Base-by-base conservation (phyloP, 2,797 vertebrate genomes). In the Diplodus puntazzo region DNA sequence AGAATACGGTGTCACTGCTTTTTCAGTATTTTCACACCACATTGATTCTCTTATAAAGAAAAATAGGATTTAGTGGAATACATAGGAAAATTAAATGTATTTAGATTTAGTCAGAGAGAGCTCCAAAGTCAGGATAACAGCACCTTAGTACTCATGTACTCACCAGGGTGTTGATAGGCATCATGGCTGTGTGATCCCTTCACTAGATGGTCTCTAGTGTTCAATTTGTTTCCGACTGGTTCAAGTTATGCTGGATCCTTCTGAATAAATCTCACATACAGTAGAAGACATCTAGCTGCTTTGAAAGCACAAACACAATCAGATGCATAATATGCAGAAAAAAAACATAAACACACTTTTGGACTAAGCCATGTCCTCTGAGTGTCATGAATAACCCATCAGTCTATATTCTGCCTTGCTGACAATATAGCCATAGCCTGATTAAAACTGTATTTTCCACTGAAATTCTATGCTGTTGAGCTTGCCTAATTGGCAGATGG, bases 401-500 rank as follows among this genome's bases (percentile, higher is more conserved):
- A 23, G 25, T 50, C 53, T 60, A 14, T 59, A 18, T 43, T 52
- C 45, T 66, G 50, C 55, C 43, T 43, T 7, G 16, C 43, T 75
- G 25, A 11, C 53, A 54, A 58, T 60, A 30, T 27, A 52, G 25
- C 42, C 1, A 0, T 13, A 11, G 67, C 27, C 53, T 76, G 66
- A 77, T 69, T 73, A 30, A 58, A 64, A 64, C 13, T 16, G 48
- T 70, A 39, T 55, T 68, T 64, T 63, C 39, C 57, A 58, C 46
- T 69, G 61, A 84, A 73, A 77, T 63, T 63, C 11, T 57, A 45
- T 50, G 57, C 61, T 62, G 45, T 55, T 57, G 16, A 60, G 74
- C 62, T 60, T 25, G 21, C 74, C 66, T 77, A 79, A 78, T 84
- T 77, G 75, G 72, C 68, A 75, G 64, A 75, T 73, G 75, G 43